phyloP scores from a whole-genome alignment of 1,140 invertebrate genomes.

The Drosophila tropicalis region DNA sequence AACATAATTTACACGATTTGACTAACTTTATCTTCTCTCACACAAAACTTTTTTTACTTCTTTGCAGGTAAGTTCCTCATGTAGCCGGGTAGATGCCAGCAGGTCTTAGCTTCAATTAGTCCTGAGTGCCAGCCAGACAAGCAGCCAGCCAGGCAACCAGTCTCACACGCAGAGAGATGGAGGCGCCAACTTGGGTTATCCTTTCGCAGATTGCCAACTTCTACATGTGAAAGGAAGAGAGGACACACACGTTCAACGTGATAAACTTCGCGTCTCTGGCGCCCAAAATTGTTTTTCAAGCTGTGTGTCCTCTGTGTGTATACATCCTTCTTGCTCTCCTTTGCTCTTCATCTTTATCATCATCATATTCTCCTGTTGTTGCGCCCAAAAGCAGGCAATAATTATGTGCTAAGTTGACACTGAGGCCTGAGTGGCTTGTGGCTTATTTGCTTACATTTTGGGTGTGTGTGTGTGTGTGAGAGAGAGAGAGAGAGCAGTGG shows the following conservation, averaged over 20 bases:
- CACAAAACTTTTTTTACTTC: constrained; percentile 18
- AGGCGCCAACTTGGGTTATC: constrained; percentile 9
- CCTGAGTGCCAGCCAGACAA: constrained; percentile 64
- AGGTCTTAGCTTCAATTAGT: constrained; percentile 73
- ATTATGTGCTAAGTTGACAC: constrained; percentile 64
- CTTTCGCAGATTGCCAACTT: constrained; percentile 17
- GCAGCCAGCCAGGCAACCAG: constrained; percentile 2
- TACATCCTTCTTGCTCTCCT: constrained; percentile 9
- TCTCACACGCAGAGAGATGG: constrained; percentile 16
- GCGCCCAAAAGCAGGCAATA: constrained; percentile 60
- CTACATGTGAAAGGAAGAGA: neutral
- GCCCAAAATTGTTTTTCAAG: constrained; percentile 58
- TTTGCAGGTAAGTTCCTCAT: constrained; percentile 68
- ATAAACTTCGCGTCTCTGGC: constrained; percentile 42
- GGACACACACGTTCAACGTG: constrained; percentile 26
- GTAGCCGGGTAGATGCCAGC: constrained; percentile 26
- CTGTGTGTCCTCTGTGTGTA: constrained; percentile 33
- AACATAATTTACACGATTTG: constrained; percentile 79
- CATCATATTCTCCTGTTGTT: constrained; percentile 11
- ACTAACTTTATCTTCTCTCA: constrained; percentile 67
- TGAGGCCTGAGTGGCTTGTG: constrained; percentile 28
- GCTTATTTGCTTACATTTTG: constrained; percentile 7
- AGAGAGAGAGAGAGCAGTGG: too few species aligned
- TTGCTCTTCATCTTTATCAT: constrained; percentile 4
- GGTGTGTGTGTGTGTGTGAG: neutral